Conservation (phyloP, 2,113 vertebrate genomes). For the Tupaia chinensis region DNA sequence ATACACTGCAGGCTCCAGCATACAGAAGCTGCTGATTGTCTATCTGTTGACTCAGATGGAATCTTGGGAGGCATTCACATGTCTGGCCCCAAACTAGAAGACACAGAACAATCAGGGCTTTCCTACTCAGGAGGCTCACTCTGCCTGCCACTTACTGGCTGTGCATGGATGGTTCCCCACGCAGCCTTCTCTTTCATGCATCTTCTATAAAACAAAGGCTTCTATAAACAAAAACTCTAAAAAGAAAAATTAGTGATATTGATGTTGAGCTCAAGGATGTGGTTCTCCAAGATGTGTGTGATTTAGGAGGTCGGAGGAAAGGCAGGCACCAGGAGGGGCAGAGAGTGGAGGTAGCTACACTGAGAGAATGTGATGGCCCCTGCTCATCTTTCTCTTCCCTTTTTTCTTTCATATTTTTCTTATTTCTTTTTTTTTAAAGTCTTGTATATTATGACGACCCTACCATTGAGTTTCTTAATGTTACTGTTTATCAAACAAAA, state of each 20-base stretch:
- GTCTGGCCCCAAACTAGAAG: neutral
- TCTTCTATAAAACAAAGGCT: neutral
- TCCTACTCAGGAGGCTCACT: neutral
- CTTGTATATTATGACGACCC: neutral
- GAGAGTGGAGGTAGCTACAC: no score
- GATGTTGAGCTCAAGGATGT: neutral
- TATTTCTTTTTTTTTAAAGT: neutral
- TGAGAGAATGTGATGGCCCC: neutral
- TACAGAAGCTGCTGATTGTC: neutral
- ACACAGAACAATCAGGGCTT: neutral
- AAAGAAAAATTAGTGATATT: no score
- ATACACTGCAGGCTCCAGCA: neutral
- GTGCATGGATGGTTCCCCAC: neutral
- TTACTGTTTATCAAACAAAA: conserved; percentile 45
- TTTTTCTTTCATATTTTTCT: neutral
- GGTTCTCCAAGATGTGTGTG: neutral
- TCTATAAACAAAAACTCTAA: neutral
- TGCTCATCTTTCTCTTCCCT: neutral
- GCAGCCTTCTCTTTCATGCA: neutral
- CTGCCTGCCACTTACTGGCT: neutral
- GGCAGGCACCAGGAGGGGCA: rapidly evolving
- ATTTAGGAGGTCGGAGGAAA: neutral
- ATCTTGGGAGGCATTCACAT: neutral
- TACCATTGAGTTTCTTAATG: neutral
- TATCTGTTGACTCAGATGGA: neutral